Base-by-base conservation (phyloP, 2,888 invertebrate species). In the Dasysyrphus albostriatus region DNA sequence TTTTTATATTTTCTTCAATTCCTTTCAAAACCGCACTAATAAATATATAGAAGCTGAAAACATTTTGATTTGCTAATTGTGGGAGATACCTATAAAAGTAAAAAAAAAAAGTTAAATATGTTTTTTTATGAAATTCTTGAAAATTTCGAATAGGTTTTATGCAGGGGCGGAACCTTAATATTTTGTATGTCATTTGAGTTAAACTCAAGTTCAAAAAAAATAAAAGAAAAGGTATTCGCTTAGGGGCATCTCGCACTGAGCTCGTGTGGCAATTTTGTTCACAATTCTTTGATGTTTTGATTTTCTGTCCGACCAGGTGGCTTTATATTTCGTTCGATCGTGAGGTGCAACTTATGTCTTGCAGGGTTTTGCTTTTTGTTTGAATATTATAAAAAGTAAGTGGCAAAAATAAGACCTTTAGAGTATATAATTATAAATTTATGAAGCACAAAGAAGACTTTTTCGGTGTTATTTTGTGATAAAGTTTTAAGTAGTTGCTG, bases 11-110 rank as follows among this genome's bases (percentile, higher is more conserved):
- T 54, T 14, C 32, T 32, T 32, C 34, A 47, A 32, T 65, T 49
- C 34, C 49, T 34, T 19, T 39, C 19, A n/a, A 49, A 59, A 59
- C 39, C 24, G 24, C 29, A 59, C 67, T 51, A 16, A 56, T 34
- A 56, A 56, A 65, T 39, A 47, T 42, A 63, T 77, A 56, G 85
- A 69, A 82, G 82, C 82, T 82, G 78, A 74, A 87, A 82, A 61
- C 70, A 74, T 82, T 85, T 85, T 85, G 69, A 59, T 37, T 82
- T 63, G 51, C 56, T 59, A 82, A 87, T 82, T 81, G 65, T 77
- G 59, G 59, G 76, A 81, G 59, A 77, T 73, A n/a, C n/a, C n/a
- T n/a, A 77, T 76, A 59, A 67, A 59, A 34, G n/a, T 47, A 24
- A 24, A 24, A n/a, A n/a, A n/a, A 61, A 29, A 63, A 63, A 10